Evolutionary conservation across 1,140 invertebrate species (phyloP), one percentile per base, ranked within the genome.

Genomic region (Bacillus rossius): DNA sequence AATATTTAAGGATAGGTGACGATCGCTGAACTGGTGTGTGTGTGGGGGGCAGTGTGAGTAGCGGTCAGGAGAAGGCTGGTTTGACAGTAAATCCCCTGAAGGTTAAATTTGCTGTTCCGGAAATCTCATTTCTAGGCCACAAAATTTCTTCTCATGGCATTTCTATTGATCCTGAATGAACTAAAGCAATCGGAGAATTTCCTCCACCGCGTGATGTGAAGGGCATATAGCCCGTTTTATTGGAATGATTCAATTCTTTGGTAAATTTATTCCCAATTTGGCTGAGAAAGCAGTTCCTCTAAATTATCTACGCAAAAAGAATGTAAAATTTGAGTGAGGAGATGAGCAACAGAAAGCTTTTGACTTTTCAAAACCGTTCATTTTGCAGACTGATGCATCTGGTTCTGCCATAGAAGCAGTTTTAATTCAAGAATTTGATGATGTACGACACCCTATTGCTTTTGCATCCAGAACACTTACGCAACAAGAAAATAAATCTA

Each of bases 391-490:
- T 22, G 75, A 75, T 62, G 73, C 72, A 0, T 67, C 64, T 22
- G 63, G 52, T 38, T 50, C 54, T 1, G 73, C 71, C 0, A 51
- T 71, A 1, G 75, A 70, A 0, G 68, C 64, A 1, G 63, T 75
- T 0, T 51, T 73, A 0, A 60, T 57, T 0, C 73, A 78, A 56
- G 62, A 64, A 10, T 14, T 60, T 2, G 64, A 69, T 1, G 62
- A 57, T 0, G 22, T 47, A 2, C 64, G 72, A n/a, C 43, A 55
- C 16, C 53, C 67, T 38, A 22, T 70, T 2, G 42, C 50, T 54
- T 78, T 71, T 60, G 61, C 69, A 4, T 75, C 75, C 47, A 55
- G 68, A 16, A 67, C 65, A 40, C 52, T 80, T 14, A 67, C 53
- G 23, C 55, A 59, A 5, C 56, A 64, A 1, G 77, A 81, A 67